phyloP scores from a whole-genome alignment of 2,797 vertebrate species.

The Graptemys geographica region DNA sequence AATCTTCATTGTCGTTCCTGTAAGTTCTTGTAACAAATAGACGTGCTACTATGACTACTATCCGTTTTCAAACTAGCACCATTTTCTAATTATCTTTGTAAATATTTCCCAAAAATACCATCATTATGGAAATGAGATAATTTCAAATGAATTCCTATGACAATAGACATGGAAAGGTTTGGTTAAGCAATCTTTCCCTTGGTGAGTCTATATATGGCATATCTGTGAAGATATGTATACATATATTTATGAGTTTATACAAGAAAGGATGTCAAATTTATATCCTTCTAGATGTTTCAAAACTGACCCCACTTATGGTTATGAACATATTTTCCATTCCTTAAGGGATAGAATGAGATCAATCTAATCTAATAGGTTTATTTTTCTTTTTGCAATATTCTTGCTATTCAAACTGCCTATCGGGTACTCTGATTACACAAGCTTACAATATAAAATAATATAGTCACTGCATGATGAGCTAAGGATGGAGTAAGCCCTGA shows the following conservation, averaged over 20 bases:
- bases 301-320: neutral
- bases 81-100: neutral
- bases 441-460: neutral
- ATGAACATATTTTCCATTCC: too few species aligned
- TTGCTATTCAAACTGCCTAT: neutral
- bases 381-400: neutral
- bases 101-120: neutral
- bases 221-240: accelerated
- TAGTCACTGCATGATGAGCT: neutral
- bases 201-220: neutral
- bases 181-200: accelerated
- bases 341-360: too few species aligned
- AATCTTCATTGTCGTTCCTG: neutral
- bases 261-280: neutral
- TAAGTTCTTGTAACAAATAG: neutral
- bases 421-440: neutral
- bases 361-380: neutral
- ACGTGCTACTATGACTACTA: neutral
- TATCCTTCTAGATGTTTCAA: neutral
- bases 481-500: neutral
- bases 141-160: neutral
- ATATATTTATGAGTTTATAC: neutral
- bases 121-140: neutral
- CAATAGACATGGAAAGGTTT: neutral
- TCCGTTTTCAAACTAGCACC: neutral